Percentiles rank a stretch among this genome's conserved stretches.
phyloP scores from a whole-genome alignment of 2,113 vertebrate genomes.

The Cyprinodon variegatus region DNA sequence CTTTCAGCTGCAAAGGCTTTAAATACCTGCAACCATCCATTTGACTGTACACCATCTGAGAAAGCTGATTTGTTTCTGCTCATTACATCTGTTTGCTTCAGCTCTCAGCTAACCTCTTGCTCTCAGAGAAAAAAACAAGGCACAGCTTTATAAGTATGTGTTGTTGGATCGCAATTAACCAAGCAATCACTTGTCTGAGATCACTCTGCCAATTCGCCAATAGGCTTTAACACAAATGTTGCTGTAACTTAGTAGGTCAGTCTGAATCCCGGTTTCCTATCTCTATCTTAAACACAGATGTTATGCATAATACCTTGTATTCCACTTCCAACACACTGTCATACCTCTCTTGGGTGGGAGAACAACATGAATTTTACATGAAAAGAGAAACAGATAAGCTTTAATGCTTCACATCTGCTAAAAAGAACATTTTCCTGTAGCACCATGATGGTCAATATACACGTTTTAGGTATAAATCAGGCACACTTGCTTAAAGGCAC shows the following conservation, averaged over 20 bases:
- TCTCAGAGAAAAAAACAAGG: not conserved
- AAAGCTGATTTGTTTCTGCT: not conserved
- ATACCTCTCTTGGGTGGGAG: conserved; percentile 35
- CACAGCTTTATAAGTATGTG: not conserved
- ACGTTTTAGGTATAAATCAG: conserved; percentile 28
- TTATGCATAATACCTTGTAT: conserved; percentile 48
- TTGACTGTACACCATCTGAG: not conserved
- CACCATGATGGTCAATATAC: conserved; percentile 30
- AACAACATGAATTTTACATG: conserved; percentile 67
- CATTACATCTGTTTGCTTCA: not conserved
- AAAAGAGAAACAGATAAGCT: conserved; percentile 47
- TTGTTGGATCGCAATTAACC: not conserved
- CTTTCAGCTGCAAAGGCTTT: not conserved
- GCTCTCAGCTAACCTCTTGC: conserved; percentile 6
- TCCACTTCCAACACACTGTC: conserved; percentile 25
- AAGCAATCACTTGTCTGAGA: not conserved
- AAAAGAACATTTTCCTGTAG: conserved; percentile 31
- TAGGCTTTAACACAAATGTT: not conserved
- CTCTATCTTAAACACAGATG: conserved; percentile 16
- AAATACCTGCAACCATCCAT: not conserved
- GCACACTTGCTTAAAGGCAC: conserved; percentile 26
- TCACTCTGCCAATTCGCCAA: not conserved
- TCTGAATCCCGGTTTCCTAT: conserved; percentile 18
- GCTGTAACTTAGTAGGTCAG: not conserved
- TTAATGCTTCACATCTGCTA: conserved; percentile 60